These are phyloP conservation scores for Eudasyphora cyanicolor DNA, from an alignment of 2,888 invertebrate species.

Conservation along the genomic window DNA sequence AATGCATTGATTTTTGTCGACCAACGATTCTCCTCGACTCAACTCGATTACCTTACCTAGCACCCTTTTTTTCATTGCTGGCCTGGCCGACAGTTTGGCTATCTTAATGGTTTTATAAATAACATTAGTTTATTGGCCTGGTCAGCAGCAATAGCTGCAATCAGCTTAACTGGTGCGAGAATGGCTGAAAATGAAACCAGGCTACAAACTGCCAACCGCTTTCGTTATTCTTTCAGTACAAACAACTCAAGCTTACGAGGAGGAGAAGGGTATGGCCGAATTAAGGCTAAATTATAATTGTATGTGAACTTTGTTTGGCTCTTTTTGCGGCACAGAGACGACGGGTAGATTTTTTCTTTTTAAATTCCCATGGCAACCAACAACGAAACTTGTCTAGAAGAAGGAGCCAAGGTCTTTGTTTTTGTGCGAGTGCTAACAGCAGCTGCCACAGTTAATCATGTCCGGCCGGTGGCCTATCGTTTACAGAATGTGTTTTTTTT, in stretches of 20 bases:
- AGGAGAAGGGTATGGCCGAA: conserved; percentile 5
- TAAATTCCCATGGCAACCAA: conserved; percentile 61
- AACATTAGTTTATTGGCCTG: conserved; percentile 60
- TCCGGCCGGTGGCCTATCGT: conserved; percentile 3
- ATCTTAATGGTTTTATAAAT: conserved; percentile 34
- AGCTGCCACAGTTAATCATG: conserved; percentile 48
- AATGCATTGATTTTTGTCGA: conserved; percentile 50
- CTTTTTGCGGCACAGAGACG: conserved; percentile 31
- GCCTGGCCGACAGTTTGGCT: neutral
- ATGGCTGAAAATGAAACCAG: conserved; percentile 55
- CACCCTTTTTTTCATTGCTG: conserved; percentile 7
- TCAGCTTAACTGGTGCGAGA: conserved; percentile 5
- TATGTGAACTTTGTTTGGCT: conserved; percentile 4
- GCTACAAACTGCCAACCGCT: conserved; percentile 56
- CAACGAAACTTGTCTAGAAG: conserved; percentile 12
- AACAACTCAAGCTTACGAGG: conserved; percentile 22
- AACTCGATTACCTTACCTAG: neutral
- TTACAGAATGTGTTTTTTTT: neutral
- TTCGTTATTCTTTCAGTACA: neutral
- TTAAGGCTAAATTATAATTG: conserved; percentile 8
- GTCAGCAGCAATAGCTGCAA: conserved; percentile 34
- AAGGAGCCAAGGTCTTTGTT: conserved; percentile 31
- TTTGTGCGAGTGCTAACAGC: conserved; percentile 19
- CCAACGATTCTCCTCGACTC: neutral
- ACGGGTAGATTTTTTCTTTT: conserved; percentile 40